A percentile compares a stretch with the other conserved stretches of the same genome.
Evolutionary conservation across 2,113 vertebrate species (phyloP).

Genomic region (Petaurus breviceps): DNA sequence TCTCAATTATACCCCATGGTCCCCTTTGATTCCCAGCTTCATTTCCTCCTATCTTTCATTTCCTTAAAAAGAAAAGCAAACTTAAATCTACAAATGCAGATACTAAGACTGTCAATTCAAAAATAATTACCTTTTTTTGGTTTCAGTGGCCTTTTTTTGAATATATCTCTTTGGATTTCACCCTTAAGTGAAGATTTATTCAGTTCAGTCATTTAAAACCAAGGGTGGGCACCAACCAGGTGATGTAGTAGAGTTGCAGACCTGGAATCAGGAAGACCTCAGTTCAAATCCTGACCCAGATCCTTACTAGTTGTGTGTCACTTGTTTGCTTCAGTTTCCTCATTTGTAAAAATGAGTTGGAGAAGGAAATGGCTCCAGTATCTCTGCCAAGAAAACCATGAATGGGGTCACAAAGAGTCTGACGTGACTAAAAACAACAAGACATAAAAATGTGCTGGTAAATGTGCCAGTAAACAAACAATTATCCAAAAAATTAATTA

Average conservation of each 20-base stretch:
- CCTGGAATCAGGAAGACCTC: background rate
- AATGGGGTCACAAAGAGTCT: background rate
- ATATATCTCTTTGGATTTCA: constrained; percentile 49
- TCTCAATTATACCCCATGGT: background rate
- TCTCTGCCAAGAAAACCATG: background rate
- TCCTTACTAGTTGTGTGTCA: background rate
- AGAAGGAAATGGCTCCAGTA: background rate
- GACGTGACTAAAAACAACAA: background rate
- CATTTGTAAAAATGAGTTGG: background rate
- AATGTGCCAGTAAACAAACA: background rate
- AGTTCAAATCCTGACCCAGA: background rate
- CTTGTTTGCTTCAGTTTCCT: background rate
- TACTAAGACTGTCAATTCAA: background rate
- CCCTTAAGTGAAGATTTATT: background rate
- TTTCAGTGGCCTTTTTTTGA: background rate
- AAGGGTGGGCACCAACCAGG: background rate
- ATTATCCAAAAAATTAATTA: background rate
- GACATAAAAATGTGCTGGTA: background rate
- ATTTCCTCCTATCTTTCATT: background rate
- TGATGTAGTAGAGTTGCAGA: background rate
- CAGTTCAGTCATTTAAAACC: rapidly evolving
- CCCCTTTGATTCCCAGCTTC: background rate
- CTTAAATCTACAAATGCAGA: background rate
- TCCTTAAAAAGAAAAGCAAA: constrained; percentile 14
- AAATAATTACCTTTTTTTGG: background rate